Conservation (phyloP, 2,888 invertebrate genomes). For the Thecophora atra region DNA sequence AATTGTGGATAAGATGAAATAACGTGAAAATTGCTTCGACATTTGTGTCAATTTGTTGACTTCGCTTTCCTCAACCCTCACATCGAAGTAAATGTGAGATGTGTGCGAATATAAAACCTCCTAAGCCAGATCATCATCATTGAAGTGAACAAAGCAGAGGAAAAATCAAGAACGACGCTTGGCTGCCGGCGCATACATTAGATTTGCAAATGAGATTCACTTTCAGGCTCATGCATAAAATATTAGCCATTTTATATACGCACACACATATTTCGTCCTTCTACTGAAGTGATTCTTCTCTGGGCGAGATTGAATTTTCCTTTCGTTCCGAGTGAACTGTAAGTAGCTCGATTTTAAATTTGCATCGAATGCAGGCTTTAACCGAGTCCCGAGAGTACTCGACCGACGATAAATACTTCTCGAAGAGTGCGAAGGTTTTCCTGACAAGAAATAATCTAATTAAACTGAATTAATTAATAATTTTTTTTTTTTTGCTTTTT, state of each 20-base stretch:
- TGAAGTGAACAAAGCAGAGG: neutral
- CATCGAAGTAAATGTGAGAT: neutral
- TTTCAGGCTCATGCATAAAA: slow-evolving; percentile 40
- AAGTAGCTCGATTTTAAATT: neutral
- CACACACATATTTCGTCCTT: neutral
- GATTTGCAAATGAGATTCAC: slow-evolving; percentile 38
- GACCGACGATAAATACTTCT: too few relatives aligned
- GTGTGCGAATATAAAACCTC: neutral
- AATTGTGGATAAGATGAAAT: slow-evolving; percentile 37
- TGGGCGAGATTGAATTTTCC: neutral
- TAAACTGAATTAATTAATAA: too few relatives aligned
- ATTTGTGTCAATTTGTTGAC: slow-evolving; percentile 20
- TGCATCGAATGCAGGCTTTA: neutral
- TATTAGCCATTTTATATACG: neutral
- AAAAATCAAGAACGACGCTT: neutral
- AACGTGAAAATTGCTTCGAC: slow-evolving; percentile 17
- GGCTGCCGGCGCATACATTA: slow-evolving; percentile 17
- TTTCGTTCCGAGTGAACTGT: neutral
- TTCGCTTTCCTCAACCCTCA: neutral
- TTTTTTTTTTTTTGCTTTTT: too few relatives aligned
- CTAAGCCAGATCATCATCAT: neutral
- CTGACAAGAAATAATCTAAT: too few relatives aligned
- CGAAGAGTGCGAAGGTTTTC: too few relatives aligned
- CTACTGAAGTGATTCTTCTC: neutral
- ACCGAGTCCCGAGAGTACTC: too few relatives aligned